Evolutionary conservation across 2,113 vertebrate species (phyloP), one percentile per base, ranked within the genome.

Genomic region (Maccullochella peelii): DNA sequence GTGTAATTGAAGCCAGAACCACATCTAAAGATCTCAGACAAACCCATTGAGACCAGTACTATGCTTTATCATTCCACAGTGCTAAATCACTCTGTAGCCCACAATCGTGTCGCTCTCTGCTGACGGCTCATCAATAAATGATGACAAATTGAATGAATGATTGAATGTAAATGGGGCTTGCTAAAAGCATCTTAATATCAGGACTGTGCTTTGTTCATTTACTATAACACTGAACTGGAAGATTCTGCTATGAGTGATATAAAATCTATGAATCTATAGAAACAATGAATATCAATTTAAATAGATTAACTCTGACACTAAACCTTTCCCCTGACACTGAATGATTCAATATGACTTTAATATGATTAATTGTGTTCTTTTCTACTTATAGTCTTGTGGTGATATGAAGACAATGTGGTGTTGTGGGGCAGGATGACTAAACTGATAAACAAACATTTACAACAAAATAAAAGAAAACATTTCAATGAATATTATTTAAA

Each of bases 1-100:
- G 93, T 95, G 93, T 97, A 97, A 96, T 94, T 96, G 94, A 96
- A 96, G 93, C 95, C 94, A 96, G 95, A 94, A 93, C 91, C 61
- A 88, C 83, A 88, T 95, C 88, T 95, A 89, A 95, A 93, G 93
- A 92, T 86, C 93, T 88, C 91, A 95, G 94, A 93, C 90, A 94
- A 94, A 92, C 92, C 93, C 92, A 40, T 82, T 90, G 92, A 88
- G 79, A 92, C 75, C 82, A 88, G 75, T 66, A 50, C 83, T 57
- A 68, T 47, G 30, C 78, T 95, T 94, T 93, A 78, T 87, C 91
- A 91, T 89, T 95, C 89, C 89, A 83, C 68, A 30, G 76, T 70
- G 72, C 88, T 96, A 94, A 95, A 96, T 95, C 69, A 87, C 66
- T 52, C 79, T 12, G 38, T 87, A 89, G 83, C 58, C 68, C 25